Evolutionary conservation across 2,113 vertebrate species (phyloP).

Genomic region (Ameiurus melas): DNA sequence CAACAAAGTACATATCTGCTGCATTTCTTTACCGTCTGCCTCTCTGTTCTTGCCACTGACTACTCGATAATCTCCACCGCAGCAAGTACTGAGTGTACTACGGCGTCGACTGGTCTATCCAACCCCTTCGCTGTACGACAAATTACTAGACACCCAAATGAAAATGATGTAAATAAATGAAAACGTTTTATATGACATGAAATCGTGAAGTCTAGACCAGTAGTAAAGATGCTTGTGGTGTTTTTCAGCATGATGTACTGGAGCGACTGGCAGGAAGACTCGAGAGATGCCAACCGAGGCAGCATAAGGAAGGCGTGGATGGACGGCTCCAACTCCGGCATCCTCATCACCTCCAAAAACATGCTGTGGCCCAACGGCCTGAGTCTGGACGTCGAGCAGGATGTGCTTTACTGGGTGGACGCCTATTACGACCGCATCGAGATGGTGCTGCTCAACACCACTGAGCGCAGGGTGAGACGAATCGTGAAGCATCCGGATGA

Average conservation of each 20-base stretch:
- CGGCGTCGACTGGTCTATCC: neutral
- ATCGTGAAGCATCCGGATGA: neutral
- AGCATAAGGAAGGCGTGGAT: slow-evolving; percentile 97
- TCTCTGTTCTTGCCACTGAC: neutral
- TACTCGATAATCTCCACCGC: neutral
- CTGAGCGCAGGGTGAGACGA: slow-evolving; percentile 80
- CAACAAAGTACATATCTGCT: neutral
- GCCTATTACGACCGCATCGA: slow-evolving; percentile 96
- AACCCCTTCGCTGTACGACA: neutral
- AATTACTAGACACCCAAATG: neutral
- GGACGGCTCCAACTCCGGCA: slow-evolving; percentile 88
- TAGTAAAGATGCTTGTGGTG: neutral
- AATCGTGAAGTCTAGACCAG: neutral
- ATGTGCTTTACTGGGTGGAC: slow-evolving; percentile 96
- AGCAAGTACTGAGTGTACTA: neutral
- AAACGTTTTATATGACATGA: neutral
- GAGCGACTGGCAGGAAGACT: slow-evolving; percentile 98
- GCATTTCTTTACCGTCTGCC: neutral
- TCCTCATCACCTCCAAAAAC: slow-evolving; percentile 93
- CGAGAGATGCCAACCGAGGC: slow-evolving; percentile 92
- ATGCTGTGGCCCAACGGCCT: slow-evolving; percentile 96
- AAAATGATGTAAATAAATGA: neutral
- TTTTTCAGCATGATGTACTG: slow-evolving; percentile 94
- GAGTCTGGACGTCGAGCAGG: slow-evolving; percentile 90
- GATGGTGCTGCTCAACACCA: slow-evolving; percentile 89